These are phyloP conservation scores for Euplagia quadripunctaria DNA, from an alignment of 2,888 invertebrate species.

Conservation along the genomic window DNA sequence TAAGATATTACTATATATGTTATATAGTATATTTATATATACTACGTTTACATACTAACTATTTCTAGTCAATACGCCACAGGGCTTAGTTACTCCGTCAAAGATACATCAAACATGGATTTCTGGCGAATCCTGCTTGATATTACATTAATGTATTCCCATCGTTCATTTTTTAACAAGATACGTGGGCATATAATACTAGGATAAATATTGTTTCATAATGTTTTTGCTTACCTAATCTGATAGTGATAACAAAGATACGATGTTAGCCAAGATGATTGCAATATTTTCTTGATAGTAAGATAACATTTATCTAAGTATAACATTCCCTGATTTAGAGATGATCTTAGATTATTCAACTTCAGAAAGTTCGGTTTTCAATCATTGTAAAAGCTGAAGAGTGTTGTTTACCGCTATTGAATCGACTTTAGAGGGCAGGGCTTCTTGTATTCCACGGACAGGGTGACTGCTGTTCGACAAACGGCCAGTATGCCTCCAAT, in stretches of 20 bases:
- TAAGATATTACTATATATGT: neutral
- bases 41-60: neutral
- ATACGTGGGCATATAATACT: neutral
- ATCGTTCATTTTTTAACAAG: neutral
- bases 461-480: too few species aligned
- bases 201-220: neutral
- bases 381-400: too few species aligned
- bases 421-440: too few species aligned
- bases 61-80: neutral
- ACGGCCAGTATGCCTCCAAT: too few species aligned
- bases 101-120: neutral
- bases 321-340: too few species aligned
- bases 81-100: neutral
- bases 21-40: too few species aligned
- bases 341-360: neutral
- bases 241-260: neutral
- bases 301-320: neutral
- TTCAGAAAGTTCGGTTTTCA: neutral
- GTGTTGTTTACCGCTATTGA: too few species aligned
- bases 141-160: neutral
- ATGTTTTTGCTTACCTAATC: neutral
- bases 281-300: neutral
- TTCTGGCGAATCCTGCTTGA: neutral
- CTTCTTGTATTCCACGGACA: too few species aligned
- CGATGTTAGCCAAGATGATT: neutral